These are phyloP conservation scores for Fopius arisanus DNA, from an alignment of 1,140 invertebrate species.

Conservation along the genomic window DNA sequence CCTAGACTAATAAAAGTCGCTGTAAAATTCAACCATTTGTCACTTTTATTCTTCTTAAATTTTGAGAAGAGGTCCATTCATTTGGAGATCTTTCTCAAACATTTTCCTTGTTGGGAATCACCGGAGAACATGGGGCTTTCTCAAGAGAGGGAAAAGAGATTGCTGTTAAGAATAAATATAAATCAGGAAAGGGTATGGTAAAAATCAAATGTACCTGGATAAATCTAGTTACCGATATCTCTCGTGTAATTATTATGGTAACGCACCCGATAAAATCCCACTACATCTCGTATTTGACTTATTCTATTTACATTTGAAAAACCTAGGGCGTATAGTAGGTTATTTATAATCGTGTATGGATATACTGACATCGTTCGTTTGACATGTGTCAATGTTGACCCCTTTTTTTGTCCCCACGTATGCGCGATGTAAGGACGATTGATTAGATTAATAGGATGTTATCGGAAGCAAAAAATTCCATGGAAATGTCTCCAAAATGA, in stretches of 20 bases:
- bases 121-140: too few relatives aligned
- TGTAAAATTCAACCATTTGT: neutral
- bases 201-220: neutral
- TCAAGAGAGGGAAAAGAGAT: neutral
- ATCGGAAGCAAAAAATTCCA: neutral
- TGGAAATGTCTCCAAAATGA: neutral
- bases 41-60: neutral
- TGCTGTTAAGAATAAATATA: too few relatives aligned
- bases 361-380: constrained; percentile 39
- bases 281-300: constrained; percentile 47
- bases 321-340: neutral
- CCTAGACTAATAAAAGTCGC: neutral
- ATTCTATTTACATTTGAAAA: neutral
- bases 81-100: too few relatives aligned
- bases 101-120: too few relatives aligned
- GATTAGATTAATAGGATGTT: constrained; percentile 10
- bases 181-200: neutral
- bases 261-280: constrained; percentile 42
- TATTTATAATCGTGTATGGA: constrained; percentile 36
- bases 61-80: neutral
- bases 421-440: neutral
- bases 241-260: constrained; percentile 49
- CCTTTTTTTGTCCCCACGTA: constrained; percentile 1
- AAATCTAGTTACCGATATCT: constrained; percentile 37
- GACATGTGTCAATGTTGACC: constrained; percentile 46